A percentile compares a stretch with the other conserved stretches of the same genome.
Conservation (phyloP, 2,113 vertebrate species). For the Cephalophus harveyi region DNA sequence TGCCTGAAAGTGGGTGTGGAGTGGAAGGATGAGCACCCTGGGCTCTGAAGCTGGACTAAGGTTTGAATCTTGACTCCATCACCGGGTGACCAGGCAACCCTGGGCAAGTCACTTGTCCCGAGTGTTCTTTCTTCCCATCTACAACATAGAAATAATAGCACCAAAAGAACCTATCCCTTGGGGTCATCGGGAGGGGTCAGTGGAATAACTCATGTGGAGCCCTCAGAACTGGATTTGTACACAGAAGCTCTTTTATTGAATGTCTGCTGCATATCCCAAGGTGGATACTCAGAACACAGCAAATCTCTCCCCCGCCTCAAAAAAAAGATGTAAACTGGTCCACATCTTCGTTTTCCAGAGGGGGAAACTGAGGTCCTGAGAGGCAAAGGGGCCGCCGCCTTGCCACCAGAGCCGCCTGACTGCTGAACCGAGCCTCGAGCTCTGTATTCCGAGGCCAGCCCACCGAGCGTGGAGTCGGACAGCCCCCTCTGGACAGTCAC, state of each 20-base stretch:
- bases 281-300: background rate
- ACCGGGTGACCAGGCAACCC: background rate
- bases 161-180: background rate
- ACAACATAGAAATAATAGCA: background rate
- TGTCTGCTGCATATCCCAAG: background rate
- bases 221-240: background rate
- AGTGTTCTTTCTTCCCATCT: background rate
- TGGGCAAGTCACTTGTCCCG: background rate
- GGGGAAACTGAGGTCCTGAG: background rate
- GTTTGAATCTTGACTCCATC: background rate
- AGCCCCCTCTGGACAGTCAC: fast-evolving
- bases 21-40: background rate
- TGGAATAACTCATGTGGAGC: background rate
- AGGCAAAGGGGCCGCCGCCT: fast-evolving
- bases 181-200: background rate
- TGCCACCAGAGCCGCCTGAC: too few species aligned
- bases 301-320: fast-evolving
- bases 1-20: background rate
- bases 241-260: background rate
- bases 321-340: background rate
- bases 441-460: background rate
- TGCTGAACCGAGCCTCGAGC: background rate
- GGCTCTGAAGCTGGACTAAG: background rate
- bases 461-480: too few species aligned
- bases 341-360: background rate